Conservation (phyloP, 2,113 vertebrate genomes). For the Anhinga rufa region DNA sequence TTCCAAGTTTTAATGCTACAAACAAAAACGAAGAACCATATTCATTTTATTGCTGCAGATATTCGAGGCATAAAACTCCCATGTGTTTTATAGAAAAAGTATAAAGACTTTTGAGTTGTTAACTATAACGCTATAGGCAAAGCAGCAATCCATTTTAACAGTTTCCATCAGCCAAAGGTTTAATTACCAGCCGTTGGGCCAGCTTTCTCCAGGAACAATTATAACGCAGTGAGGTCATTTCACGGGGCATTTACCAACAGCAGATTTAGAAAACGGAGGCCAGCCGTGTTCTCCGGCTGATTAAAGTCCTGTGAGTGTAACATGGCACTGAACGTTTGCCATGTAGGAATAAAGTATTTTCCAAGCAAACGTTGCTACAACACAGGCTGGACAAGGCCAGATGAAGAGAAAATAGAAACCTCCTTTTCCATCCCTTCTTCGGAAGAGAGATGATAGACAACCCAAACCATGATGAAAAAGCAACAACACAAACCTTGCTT, state of each 20-base stretch:
- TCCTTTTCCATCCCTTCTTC: not conserved
- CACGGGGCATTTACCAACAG: slow-evolving; percentile 55
- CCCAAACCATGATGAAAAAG: not conserved
- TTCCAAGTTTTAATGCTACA: not conserved
- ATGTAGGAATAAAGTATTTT: slow-evolving; percentile 6
- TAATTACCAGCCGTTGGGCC: slow-evolving; percentile 53
- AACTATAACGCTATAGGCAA: slow-evolving; percentile 21
- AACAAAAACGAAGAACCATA: slow-evolving; percentile 14
- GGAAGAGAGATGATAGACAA: not conserved
- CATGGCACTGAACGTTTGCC: not conserved
- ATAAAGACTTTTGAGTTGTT: slow-evolving; percentile 58
- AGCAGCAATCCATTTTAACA: slow-evolving; percentile 50
- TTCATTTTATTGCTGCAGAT: slow-evolving; percentile 46
- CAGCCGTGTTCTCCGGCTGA: not conserved
- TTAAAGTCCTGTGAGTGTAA: not conserved
- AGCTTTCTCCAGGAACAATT: slow-evolving; percentile 63
- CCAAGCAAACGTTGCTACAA: not conserved
- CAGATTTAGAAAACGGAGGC: slow-evolving; percentile 22
- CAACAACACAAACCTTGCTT: not conserved
- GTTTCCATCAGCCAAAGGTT: slow-evolving; percentile 52
- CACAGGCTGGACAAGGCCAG: not conserved
- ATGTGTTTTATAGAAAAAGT: slow-evolving; percentile 33
- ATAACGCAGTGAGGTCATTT: slow-evolving; percentile 47
- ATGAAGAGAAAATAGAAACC: not conserved
- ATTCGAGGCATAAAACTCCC: slow-evolving; percentile 41